These are phyloP conservation scores for Calephelis perditalis DNA, from an alignment of 2,888 invertebrate genomes.

Conservation along the genomic window DNA sequence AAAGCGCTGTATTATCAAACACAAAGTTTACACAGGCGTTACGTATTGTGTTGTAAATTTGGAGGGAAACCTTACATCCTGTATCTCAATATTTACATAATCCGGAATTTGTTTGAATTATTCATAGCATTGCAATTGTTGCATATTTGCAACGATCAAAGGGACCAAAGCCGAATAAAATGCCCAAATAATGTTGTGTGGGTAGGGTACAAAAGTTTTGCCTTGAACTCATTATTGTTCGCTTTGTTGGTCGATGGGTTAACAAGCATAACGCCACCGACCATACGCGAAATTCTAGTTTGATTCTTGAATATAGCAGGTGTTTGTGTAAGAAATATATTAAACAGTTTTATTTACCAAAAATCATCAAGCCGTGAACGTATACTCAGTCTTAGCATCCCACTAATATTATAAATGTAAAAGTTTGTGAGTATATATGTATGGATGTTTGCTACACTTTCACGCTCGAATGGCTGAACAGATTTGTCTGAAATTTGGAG, in stretches of 20 bases:
- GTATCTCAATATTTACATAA: conserved; percentile 16
- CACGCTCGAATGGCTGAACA: too few species aligned
- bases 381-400: too few species aligned
- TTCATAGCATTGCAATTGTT: conserved; percentile 21
- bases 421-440: too few species aligned
- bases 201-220: too few species aligned
- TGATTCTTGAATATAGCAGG: too few species aligned
- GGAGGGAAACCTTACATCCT: not conserved
- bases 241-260: not conserved
- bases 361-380: too few species aligned
- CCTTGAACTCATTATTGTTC: too few species aligned
- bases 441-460: too few species aligned
- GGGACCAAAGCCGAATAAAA: conserved; percentile 17
- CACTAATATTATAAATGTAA: too few species aligned
- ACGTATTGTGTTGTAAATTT: conserved; percentile 11
- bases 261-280: not conserved
- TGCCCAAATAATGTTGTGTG: not conserved
- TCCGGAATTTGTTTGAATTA: conserved; percentile 18
- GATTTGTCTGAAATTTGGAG: too few species aligned
- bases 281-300: not conserved
- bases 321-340: not conserved
- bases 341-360: too few species aligned
- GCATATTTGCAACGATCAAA: conserved; percentile 23
- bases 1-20: conserved; percentile 9
- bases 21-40: conserved; percentile 4